Conservation (phyloP, 2,888 invertebrate genomes). For the Cylloceria caligata region DNA sequence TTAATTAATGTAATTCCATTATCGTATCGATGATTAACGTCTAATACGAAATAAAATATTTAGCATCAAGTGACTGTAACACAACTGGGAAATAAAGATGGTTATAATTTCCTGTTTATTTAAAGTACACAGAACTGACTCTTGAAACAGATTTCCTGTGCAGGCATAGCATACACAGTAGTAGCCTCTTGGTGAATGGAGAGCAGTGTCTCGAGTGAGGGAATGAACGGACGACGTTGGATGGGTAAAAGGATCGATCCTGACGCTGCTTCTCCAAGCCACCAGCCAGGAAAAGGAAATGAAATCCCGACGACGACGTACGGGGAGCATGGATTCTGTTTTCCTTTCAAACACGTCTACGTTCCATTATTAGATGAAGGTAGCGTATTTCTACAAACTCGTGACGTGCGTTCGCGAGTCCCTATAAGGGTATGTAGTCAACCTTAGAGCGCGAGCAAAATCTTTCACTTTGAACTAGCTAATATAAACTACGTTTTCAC, state of each 20-base stretch:
- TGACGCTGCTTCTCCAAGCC: slow-evolving; percentile 42
- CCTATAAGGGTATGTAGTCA: slow-evolving; percentile 37
- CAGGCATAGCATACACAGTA: slow-evolving; percentile 35
- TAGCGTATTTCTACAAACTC: slow-evolving; percentile 33
- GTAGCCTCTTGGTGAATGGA: slow-evolving; percentile 58
- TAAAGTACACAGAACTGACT: slow-evolving; percentile 58
- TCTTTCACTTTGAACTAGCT: slow-evolving; percentile 22
- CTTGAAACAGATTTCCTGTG: slow-evolving; percentile 61
- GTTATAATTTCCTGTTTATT: slow-evolving; percentile 67
- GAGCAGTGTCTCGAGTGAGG: slow-evolving; percentile 67
- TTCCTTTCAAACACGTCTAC: slow-evolving; percentile 57
- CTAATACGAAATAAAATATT: slow-evolving; percentile 30
- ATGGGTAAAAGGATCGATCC: slow-evolving; percentile 72
- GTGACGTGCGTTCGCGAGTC: slow-evolving; percentile 47
- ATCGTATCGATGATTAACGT: background rate
- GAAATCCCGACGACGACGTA: slow-evolving; percentile 74
- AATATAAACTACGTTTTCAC: slow-evolving; percentile 1
- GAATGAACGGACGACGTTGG: slow-evolving; percentile 64
- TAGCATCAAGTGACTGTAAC: slow-evolving; percentile 11
- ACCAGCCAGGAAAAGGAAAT: slow-evolving; percentile 77
- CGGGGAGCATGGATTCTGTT: slow-evolving; percentile 56
- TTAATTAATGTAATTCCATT: background rate
- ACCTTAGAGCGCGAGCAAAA: no score
- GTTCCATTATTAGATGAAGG: slow-evolving; percentile 64
- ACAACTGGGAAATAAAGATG: slow-evolving; percentile 52